Percentiles rank a stretch among this genome's conserved stretches.
These are phyloP conservation scores for Tinea pellionella DNA, from an alignment of 2,888 invertebrate genomes.

Conservation along the genomic window DNA sequence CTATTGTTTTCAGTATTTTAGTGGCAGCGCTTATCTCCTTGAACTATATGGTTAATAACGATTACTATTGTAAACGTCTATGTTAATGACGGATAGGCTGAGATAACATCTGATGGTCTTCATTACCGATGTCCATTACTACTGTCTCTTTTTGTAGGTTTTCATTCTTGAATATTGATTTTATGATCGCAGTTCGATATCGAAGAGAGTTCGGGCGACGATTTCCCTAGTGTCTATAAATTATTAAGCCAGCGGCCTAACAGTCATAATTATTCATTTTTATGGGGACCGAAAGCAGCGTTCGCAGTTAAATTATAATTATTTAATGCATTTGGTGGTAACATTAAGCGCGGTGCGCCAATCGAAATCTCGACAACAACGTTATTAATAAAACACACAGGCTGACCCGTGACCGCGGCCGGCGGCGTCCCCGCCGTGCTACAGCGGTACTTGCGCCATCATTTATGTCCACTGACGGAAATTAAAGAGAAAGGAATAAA, in stretches of 20 bases:
- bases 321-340: conserved; percentile 25
- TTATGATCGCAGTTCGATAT: background rate
- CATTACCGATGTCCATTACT: background rate
- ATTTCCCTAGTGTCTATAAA: conserved; percentile 13
- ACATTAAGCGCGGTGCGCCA: conserved; percentile 25
- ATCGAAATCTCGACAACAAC: conserved; percentile 25
- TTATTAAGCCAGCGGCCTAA: conserved; percentile 12
- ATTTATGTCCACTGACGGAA: conserved; percentile 61
- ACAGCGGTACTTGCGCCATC: conserved; percentile 50
- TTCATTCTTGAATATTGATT: background rate
- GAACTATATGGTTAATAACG: conserved; percentile 4
- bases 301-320: conserved; percentile 25
- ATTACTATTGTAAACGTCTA: conserved; percentile 1
- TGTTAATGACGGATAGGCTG: background rate
- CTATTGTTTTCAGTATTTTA: conserved; percentile 39
- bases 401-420: conserved; percentile 24
- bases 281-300: conserved; percentile 24
- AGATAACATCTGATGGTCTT: background rate
- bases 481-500: conserved; percentile 66
- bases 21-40: conserved; percentile 31
- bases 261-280: conserved; percentile 26
- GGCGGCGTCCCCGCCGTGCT: conserved; percentile 14
- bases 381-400: conserved; percentile 39
- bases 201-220: background rate
- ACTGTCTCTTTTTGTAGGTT: background rate